These are phyloP conservation scores for Drosophila mimetica DNA, from an alignment of 2,888 invertebrate species.

Conservation along the genomic window DNA sequence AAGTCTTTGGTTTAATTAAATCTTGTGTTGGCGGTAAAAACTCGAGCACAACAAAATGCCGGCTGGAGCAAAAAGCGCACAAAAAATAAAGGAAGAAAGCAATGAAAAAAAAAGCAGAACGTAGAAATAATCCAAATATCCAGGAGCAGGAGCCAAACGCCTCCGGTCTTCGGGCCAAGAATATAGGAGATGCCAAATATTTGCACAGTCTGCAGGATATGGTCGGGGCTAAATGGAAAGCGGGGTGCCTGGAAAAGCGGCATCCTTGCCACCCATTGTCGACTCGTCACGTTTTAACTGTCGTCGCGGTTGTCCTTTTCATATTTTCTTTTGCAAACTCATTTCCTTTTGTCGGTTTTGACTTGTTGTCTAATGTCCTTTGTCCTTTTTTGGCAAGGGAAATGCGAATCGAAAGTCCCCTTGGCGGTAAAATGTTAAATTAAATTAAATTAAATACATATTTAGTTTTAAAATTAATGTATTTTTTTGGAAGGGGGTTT, in stretches of 20 bases:
- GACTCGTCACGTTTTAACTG: slow-evolving; percentile 69
- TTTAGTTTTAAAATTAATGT: neutral
- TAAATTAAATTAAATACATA: neutral
- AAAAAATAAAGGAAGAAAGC: slow-evolving; percentile 12
- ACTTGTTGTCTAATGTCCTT: slow-evolving; percentile 17
- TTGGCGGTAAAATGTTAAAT: neutral
- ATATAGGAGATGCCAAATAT: slow-evolving; percentile 64
- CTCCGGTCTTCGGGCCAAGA: slow-evolving; percentile 42
- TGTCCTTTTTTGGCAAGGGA: slow-evolving; percentile 1
- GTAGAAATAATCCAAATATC: slow-evolving; percentile 9
- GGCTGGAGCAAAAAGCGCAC: slow-evolving; percentile 16
- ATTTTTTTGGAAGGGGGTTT: no score
- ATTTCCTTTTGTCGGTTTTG: slow-evolving; percentile 61
- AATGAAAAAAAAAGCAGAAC: neutral
- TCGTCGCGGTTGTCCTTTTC: slow-evolving; percentile 65
- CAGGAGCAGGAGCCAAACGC: slow-evolving; percentile 31
- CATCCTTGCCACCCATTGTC: slow-evolving; percentile 22
- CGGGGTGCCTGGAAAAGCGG: slow-evolving; percentile 7
- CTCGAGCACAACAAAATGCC: slow-evolving; percentile 56
- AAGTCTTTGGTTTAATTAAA: slow-evolving; percentile 85
- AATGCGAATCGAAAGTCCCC: slow-evolving; percentile 7
- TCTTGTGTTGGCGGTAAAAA: slow-evolving; percentile 85
- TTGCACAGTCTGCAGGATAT: slow-evolving; percentile 53
- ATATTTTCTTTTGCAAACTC: slow-evolving; percentile 63
- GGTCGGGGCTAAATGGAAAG: slow-evolving; percentile 22